phyloP scores from a whole-genome alignment of 2,113 vertebrate genomes.

The Sylvia atricapilla region DNA sequence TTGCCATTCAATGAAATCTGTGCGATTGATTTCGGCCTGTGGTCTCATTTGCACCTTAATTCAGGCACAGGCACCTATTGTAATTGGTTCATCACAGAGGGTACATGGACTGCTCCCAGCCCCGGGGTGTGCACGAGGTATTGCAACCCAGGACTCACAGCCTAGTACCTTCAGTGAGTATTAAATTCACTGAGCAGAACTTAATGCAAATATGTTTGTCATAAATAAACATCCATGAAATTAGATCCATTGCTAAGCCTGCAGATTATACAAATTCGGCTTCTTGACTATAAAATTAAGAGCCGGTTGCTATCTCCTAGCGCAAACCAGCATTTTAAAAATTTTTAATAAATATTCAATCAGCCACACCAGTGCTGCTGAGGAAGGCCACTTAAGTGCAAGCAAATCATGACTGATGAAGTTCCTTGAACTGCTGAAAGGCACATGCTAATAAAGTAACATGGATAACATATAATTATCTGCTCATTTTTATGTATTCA shows the following conservation, averaged over 20 bases:
- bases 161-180: neutral
- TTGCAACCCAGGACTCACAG: neutral
- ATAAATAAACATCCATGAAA: neutral
- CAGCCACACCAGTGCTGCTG: neutral
- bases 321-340: neutral
- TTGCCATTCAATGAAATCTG: neutral
- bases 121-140: neutral
- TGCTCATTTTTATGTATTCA: neutral
- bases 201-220: neutral
- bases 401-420: neutral
- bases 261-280: neutral
- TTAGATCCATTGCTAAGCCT: neutral
- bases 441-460: neutral
- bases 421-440: neutral
- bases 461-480: neutral
- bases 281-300: neutral
- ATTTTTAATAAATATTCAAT: neutral
- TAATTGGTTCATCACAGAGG: accelerated
- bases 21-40: neutral
- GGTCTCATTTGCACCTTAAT: neutral
- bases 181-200: neutral
- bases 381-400: neutral
- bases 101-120: neutral
- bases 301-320: neutral
- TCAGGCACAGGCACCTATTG: neutral